phyloP scores from a whole-genome alignment of 2,113 vertebrate species.

The Struthio camelus region DNA sequence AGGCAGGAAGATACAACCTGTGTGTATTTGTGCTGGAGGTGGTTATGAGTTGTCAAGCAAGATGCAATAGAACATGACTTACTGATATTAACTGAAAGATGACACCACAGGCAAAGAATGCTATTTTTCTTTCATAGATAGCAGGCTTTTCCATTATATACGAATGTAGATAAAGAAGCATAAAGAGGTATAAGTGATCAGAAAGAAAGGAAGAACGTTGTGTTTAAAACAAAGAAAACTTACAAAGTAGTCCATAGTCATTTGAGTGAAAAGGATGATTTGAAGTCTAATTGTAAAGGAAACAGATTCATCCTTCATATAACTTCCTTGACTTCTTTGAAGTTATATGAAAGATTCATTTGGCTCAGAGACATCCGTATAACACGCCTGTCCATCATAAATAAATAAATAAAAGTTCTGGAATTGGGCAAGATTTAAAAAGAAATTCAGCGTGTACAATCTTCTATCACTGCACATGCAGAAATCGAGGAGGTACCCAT shows the following conservation, averaged over 20 bases:
- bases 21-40: slow-evolving; percentile 23
- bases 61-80: slow-evolving; percentile 17
- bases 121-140: neutral
- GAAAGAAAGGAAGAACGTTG: neutral
- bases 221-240: neutral
- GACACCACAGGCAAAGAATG: slow-evolving; percentile 24
- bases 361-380: neutral
- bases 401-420: neutral
- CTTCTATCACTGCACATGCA: neutral
- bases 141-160: neutral
- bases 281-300: neutral
- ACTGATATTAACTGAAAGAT: slow-evolving; percentile 53
- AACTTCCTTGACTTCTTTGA: neutral
- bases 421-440: neutral
- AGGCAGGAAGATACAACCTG: slow-evolving; percentile 35
- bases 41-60: slow-evolving; percentile 18
- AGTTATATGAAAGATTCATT: neutral
- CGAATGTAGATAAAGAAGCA: neutral
- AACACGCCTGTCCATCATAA: neutral
- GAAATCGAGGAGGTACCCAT: neutral
- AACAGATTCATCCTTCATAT: neutral
- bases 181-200: neutral
- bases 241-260: neutral
- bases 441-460: neutral
- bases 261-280: neutral